Evolutionary conservation across 2,113 vertebrate genomes (phyloP).

Genomic region (Camelus dromedarius): DNA sequence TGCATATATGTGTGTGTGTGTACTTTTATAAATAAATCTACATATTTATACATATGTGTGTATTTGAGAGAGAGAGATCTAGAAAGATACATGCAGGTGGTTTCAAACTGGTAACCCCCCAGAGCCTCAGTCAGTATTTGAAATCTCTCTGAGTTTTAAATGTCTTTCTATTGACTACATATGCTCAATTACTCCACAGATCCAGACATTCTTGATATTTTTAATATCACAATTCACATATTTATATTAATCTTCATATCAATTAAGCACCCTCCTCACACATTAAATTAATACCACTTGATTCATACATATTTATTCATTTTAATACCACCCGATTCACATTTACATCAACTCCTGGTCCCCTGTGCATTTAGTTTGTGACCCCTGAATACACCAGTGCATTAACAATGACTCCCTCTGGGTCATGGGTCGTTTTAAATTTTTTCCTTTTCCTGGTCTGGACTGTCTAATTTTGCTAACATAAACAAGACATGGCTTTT

Average conservation of each 20-base stretch:
- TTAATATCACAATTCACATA: not conserved
- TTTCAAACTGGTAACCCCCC: not conserved
- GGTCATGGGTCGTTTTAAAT: conserved; percentile 58
- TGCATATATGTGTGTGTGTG: not conserved
- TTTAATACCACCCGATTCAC: not conserved
- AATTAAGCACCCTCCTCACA: not conserved
- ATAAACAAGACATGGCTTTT: conserved; percentile 80
- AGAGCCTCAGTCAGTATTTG: not conserved
- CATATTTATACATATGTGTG: not conserved
- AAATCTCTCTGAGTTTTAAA: conserved; percentile 32
- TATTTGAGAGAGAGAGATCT: not conserved
- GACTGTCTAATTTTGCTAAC: conserved; percentile 72
- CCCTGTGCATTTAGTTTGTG: not conserved
- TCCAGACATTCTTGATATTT: not conserved
- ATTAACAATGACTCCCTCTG: conserved; percentile 36
- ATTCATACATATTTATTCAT: not conserved
- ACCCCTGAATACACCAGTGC: not conserved
- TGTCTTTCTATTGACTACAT: not conserved
- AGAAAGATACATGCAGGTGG: not conserved
- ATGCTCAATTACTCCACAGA: not conserved
- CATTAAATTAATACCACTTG: not conserved
- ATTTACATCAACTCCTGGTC: not conserved
- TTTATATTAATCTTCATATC: not conserved
- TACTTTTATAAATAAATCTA: too few relatives aligned
- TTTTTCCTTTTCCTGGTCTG: conserved; percentile 71